Evolutionary conservation across 2,797 vertebrate species (phyloP), one percentile per base, ranked within the genome.

Genomic region (Fistularia commersonii): DNA sequence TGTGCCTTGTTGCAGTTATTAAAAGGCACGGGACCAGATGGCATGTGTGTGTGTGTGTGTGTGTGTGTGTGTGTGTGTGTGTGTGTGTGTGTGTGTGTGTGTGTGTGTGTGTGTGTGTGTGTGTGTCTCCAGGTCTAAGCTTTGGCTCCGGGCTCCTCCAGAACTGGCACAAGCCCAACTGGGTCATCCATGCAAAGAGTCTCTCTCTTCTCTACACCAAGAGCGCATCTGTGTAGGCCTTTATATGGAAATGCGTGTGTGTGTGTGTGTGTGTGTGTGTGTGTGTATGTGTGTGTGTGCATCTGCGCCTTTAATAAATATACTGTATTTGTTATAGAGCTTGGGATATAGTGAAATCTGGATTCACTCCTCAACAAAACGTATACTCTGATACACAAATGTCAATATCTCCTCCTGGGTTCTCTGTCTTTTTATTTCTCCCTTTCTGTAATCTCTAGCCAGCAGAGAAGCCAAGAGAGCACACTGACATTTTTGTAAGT

Each of bases 141-240:
- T 84, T 82, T 88, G 85, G 87, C 86, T 89, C 76, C 81, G 81
- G 88, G 87, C 85, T 84, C 83, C 71, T 85, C 54, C 77, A 88
- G 83, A 87, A 87, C 78, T 82, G 89, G 89, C 84, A 84, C 79
- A 87, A 82, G 55, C 87, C 87, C 87, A 90, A 90, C 83, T 90
- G 89, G 89, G 89, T 89, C 87, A 89, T 78, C 74, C 84, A 89
- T 88, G 84, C 84, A 85, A 85, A 85, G 78, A 69, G 73, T 85
- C 67, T 61, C 72, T 76, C 81, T 79, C 71, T 83, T 72, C 48
- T 80, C 70, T 64, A 79, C 73, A 77, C 71, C 73, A 74, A 69
- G 79, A 87, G 71, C 57, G 74, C 82, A 87, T 88, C 84, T 87
- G 85, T 81, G 79, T 58, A 64, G 61, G 70, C 69, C 74, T 80